phyloP scores from a whole-genome alignment of 2,113 vertebrate species.

The Neopipo cinnamomea region DNA sequence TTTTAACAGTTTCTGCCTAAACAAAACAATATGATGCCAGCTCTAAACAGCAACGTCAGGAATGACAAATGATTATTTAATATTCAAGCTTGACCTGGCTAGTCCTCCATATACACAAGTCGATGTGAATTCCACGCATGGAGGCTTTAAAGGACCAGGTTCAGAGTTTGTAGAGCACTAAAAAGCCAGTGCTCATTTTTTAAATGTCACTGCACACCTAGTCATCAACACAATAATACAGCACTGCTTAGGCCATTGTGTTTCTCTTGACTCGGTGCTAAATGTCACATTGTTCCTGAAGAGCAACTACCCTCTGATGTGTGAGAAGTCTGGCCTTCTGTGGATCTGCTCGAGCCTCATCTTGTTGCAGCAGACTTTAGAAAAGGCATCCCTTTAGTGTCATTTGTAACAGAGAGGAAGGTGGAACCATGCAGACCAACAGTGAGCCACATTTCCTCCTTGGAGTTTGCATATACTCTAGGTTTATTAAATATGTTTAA shows the following conservation, averaged over 20 bases:
- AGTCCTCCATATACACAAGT: neutral
- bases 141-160: neutral
- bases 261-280: neutral
- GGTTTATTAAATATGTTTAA: neutral
- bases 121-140: neutral
- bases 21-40: neutral
- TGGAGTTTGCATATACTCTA: neutral
- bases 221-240: neutral
- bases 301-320: neutral
- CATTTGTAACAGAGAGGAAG: neutral
- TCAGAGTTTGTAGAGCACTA: neutral
- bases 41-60: neutral
- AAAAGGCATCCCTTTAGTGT: neutral
- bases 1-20: neutral
- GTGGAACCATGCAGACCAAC: neutral
- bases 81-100: neutral
- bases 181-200: slow-evolving; percentile 22
- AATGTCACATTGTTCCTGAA: neutral
- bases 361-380: neutral
- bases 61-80: slow-evolving; percentile 11
- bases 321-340: neutral
- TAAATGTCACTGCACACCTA: slow-evolving; percentile 25
- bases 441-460: neutral
- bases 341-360: neutral
- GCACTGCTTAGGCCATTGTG: neutral